Evolutionary conservation across 2,797 vertebrate species (phyloP).

Genomic region (Sardinella longiceps): DNA sequence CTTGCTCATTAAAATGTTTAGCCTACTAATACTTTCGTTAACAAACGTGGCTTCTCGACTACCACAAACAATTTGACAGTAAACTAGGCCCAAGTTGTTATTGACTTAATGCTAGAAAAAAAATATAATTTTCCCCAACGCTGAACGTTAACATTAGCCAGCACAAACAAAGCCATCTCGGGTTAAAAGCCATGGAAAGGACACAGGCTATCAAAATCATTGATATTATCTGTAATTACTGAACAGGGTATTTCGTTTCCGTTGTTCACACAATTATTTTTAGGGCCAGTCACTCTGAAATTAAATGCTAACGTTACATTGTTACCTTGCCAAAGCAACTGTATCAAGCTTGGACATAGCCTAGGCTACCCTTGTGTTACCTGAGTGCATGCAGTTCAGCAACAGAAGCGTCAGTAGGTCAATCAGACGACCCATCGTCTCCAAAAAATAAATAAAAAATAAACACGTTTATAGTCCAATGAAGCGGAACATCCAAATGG

Average conservation of each 20-base stretch:
- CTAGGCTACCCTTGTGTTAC: background rate
- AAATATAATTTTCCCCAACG: background rate
- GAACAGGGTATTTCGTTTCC: too few species aligned
- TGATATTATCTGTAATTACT: background rate
- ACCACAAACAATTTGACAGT: background rate
- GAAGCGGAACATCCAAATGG: background rate
- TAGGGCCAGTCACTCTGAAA: background rate
- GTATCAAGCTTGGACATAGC: background rate
- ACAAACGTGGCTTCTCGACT: too few species aligned
- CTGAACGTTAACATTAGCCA: background rate
- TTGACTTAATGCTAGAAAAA: background rate
- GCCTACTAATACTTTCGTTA: too few species aligned
- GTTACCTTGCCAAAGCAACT: background rate
- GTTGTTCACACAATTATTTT: background rate
- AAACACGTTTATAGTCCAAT: background rate
- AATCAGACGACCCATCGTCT: background rate
- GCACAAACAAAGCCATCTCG: conserved; percentile 45
- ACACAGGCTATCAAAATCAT: background rate
- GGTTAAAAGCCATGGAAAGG: background rate
- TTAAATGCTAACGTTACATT: background rate
- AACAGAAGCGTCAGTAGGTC: background rate
- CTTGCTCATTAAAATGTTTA: background rate
- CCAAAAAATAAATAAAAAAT: background rate
- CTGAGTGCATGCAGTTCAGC: background rate
- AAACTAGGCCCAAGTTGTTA: background rate